Percentiles rank a stretch among this genome's conserved stretches.
phyloP scores from a whole-genome alignment of 2,113 vertebrate species.

The Mastomys natalensis region DNA sequence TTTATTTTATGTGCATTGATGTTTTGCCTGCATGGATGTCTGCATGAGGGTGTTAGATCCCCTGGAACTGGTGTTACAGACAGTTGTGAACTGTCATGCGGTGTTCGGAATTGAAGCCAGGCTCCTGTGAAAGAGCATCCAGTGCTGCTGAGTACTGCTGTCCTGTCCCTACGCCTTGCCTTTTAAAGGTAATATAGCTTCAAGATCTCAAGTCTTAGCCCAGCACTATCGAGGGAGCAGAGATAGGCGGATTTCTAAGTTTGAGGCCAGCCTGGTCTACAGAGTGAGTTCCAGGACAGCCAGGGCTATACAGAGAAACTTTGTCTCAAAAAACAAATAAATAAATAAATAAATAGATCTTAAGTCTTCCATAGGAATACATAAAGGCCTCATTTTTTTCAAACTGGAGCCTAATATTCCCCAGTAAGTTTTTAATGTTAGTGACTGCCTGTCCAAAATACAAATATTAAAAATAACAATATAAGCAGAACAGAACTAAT shows the following conservation, averaged over 20 bases:
- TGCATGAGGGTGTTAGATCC: background rate
- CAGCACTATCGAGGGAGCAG: too few relatives aligned
- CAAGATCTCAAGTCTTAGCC: background rate
- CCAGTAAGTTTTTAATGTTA: background rate
- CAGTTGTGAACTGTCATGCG: background rate
- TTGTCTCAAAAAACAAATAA: too few relatives aligned
- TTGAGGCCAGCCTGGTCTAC: too few relatives aligned
- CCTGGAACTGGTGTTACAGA: background rate
- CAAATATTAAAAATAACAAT: background rate
- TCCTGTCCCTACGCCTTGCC: background rate
- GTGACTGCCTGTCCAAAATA: slow-evolving; percentile 38
- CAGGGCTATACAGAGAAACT: too few relatives aligned
- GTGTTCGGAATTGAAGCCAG: background rate
- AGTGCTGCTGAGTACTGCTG: background rate
- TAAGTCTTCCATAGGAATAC: background rate
- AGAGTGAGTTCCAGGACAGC: too few relatives aligned
- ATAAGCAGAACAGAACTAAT: background rate
- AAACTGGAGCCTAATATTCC: background rate
- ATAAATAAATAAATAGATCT: too few relatives aligned
- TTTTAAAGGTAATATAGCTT: slow-evolving; percentile 23
- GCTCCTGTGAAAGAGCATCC: background rate
- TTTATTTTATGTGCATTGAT: background rate
- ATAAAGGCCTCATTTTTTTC: slow-evolving; percentile 25
- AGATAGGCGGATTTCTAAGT: too few relatives aligned
- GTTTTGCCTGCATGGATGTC: background rate